Evolutionary conservation across 2,797 vertebrate species (phyloP).

Genomic region (Sebastes dallii): DNA sequence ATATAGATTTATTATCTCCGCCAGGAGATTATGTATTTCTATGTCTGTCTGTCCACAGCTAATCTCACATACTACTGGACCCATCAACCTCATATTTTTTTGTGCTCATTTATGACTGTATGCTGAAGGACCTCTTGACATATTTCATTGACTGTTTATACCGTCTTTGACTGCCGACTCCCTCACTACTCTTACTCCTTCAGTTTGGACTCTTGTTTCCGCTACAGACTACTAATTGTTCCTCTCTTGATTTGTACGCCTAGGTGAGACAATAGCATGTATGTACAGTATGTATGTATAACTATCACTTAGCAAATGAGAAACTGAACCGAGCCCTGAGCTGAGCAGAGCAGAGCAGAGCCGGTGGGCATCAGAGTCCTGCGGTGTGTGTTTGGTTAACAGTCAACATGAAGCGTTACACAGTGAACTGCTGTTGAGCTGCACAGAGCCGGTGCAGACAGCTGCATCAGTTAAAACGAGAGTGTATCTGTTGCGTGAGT

Average conservation of each 20-base stretch:
- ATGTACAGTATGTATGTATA: background rate
- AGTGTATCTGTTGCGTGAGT: background rate
- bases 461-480: background rate
- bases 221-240: fast-evolving
- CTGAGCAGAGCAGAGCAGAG: no score
- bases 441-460: background rate
- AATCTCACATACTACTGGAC: background rate
- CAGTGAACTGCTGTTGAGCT: background rate
- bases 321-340: background rate
- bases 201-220: no score
- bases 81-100: background rate
- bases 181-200: background rate
- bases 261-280: background rate
- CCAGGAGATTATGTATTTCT: background rate
- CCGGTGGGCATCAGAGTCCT: no score
- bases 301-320: background rate
- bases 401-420: background rate
- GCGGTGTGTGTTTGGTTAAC: no score
- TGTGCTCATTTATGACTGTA: background rate
- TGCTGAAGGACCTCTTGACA: background rate
- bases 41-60: background rate
- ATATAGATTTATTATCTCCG: background rate
- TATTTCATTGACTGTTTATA: background rate
- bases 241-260: background rate
- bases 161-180: background rate